Percentiles rank a stretch among this genome's conserved stretches.
These are phyloP conservation scores for Aromia moschata DNA, from an alignment of 2,888 invertebrate species.

Conservation along the genomic window DNA sequence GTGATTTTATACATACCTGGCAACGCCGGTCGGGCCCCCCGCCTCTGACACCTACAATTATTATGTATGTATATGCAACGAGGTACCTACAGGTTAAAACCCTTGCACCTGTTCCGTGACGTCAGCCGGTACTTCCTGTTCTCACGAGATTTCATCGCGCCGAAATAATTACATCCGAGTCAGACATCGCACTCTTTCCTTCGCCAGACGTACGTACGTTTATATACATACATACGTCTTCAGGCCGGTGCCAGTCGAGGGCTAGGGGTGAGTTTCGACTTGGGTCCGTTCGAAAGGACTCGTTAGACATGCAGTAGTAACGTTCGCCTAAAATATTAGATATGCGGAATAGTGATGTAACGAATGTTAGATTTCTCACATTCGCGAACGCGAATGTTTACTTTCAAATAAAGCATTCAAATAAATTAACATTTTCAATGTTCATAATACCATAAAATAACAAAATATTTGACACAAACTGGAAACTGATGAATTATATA, in stretches of 20 bases:
- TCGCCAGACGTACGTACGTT: conserved; percentile 18
- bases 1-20: no score
- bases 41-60: conserved; percentile 17
- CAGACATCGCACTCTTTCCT: conserved; percentile 50
- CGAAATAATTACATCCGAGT: conserved; percentile 61
- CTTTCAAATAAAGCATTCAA: no score
- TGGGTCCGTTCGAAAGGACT: neutral
- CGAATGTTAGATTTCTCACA: no score
- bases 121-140: conserved; percentile 60
- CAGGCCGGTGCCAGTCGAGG: neutral
- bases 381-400: no score
- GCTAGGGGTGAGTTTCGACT: neutral
- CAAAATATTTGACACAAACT: no score
- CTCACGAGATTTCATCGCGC: conserved; percentile 63
- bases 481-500: no score
- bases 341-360: no score
- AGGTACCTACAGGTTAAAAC: conserved; percentile 53
- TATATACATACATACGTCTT: no score
- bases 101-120: conserved; percentile 60
- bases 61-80: conserved; percentile 21
- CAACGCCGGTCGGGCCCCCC: no score
- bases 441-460: no score
- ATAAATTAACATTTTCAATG: no score
- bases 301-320: neutral
- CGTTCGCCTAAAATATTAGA: no score